Evolutionary conservation across 2,888 invertebrate genomes (phyloP).

Genomic region (Neria commutata): DNA sequence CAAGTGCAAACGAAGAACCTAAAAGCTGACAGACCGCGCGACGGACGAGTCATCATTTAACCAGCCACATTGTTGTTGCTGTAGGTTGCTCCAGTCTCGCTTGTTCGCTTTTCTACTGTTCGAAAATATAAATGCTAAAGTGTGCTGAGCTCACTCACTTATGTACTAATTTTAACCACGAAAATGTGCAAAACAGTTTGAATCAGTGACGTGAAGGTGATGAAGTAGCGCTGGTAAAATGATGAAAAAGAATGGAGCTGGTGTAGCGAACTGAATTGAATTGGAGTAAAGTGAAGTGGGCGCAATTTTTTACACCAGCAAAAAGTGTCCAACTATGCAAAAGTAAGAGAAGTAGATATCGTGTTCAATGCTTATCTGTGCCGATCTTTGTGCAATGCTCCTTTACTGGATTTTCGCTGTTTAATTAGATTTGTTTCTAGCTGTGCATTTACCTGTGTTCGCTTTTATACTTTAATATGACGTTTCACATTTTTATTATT

Average conservation of each 20-base stretch:
- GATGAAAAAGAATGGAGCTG: not conserved
- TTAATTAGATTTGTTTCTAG: conserved; percentile 12
- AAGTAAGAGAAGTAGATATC: not conserved
- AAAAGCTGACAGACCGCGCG: too few species aligned
- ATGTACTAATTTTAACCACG: conserved; percentile 16
- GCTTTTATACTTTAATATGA: conserved; percentile 1
- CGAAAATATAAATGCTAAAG: not conserved
- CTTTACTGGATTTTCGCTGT: not conserved
- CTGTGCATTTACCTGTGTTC: conserved; percentile 20
- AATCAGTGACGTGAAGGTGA: not conserved
- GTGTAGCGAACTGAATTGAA: not conserved
- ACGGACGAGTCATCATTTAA: conserved; percentile 2
- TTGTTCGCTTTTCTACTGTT: not conserved
- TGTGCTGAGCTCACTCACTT: conserved; percentile 10
- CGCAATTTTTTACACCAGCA: not conserved
- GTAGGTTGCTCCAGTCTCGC: conserved; percentile 13
- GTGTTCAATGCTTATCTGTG: not conserved
- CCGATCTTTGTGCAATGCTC: too few species aligned
- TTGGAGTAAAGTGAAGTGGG: not conserved
- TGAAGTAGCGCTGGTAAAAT: not conserved
- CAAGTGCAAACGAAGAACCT: too few species aligned
- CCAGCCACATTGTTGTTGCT: conserved; percentile 12
- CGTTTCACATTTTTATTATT: not conserved
- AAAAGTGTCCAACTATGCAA: not conserved
- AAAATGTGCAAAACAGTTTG: not conserved